These are phyloP conservation scores for Bombus balteatus DNA, from an alignment of 1,140 invertebrate species.

Conservation along the genomic window DNA sequence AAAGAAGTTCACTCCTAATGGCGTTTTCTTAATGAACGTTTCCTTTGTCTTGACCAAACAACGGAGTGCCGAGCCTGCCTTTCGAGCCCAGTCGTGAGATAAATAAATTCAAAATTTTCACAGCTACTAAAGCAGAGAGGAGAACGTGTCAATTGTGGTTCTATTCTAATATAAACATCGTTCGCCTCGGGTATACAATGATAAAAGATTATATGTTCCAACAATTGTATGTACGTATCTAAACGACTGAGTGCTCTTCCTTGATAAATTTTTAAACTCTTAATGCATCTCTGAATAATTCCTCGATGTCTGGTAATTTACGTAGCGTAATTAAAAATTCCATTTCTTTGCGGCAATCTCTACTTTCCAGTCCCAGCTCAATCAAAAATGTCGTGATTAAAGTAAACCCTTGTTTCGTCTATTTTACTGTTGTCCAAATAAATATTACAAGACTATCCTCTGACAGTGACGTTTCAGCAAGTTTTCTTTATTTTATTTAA, in stretches of 20 bases:
- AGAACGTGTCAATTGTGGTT: constrained; percentile 3
- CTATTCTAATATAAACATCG: background rate
- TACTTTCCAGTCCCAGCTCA: background rate
- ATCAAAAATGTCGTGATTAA: constrained; percentile 1
- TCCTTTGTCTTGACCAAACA: constrained; percentile 78
- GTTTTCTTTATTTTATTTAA: too few relatives aligned
- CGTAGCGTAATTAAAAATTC: background rate
- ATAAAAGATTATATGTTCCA: background rate
- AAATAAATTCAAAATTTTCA: constrained; percentile 62
- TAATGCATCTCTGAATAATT: constrained; percentile 3
- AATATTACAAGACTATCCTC: constrained; percentile 21
- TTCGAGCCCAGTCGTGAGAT: constrained; percentile 49
- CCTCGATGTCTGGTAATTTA: background rate
- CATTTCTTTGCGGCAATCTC: constrained; percentile 4
- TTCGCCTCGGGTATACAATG: too few relatives aligned
- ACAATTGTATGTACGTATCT: background rate
- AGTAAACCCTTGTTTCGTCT: background rate
- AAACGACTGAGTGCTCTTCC: background rate
- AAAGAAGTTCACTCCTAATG: constrained; percentile 73
- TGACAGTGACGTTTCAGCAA: too few relatives aligned
- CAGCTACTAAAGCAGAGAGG: constrained; percentile 18
- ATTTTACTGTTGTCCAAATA: background rate
- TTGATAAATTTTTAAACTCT: background rate
- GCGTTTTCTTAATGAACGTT: constrained; percentile 78
- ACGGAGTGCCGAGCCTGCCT: constrained; percentile 52